Conservation (phyloP, 2,113 vertebrate species). For the Cygnus buccinator region DNA sequence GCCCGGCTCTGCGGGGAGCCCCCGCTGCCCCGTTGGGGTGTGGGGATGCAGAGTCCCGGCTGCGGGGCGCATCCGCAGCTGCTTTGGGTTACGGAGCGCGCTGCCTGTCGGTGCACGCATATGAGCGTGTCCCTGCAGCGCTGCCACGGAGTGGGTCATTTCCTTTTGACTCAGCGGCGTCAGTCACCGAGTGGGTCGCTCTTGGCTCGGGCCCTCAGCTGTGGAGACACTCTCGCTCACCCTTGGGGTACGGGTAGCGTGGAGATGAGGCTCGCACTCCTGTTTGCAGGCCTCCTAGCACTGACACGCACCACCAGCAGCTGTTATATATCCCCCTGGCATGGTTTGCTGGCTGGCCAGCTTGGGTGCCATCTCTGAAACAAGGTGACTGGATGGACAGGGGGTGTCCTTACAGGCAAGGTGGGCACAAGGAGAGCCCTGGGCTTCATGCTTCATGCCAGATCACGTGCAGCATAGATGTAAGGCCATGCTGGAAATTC, state of each 20-base stretch:
- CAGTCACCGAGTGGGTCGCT: neutral
- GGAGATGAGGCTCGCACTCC: neutral
- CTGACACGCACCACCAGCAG: neutral
- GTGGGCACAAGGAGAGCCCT: neutral
- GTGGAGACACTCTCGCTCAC: neutral
- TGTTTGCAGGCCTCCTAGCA: neutral
- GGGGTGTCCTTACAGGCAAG: neutral
- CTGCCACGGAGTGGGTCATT: conserved; percentile 1
- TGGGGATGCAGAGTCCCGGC: neutral
- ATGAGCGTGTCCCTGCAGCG: neutral
- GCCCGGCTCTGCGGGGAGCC: rapidly evolving
- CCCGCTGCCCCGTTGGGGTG: neutral
- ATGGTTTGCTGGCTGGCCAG: neutral
- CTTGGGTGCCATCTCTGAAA: neutral
- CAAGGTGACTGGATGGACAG: neutral
- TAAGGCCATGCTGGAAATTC: neutral
- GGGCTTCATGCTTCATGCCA: neutral
- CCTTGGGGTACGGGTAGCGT: neutral
- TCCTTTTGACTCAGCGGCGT: conserved; percentile 42
- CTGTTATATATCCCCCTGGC: neutral
- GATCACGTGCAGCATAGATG: neutral
- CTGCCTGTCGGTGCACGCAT: neutral
- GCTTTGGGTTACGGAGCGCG: neutral
- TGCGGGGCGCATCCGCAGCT: neutral
- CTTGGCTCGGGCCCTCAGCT: neutral